A percentile compares a stretch with the other conserved stretches of the same genome.
Conservation (phyloP, 1,140 invertebrate species). For the Xylocopa sonorina region DNA sequence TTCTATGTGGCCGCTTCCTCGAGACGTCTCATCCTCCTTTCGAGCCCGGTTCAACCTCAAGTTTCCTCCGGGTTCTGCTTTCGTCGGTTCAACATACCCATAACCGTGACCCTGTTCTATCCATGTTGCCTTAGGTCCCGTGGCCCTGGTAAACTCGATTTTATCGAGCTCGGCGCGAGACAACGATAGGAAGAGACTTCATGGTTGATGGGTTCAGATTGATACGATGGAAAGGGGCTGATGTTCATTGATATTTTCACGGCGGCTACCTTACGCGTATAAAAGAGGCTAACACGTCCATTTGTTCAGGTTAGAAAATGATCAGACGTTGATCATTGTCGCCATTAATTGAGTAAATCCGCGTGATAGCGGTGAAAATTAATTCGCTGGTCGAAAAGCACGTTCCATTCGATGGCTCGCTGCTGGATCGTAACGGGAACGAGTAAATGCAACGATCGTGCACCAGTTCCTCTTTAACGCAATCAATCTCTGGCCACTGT, state of each 20-base stretch:
- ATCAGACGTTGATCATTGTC: background rate
- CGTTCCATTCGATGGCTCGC: background rate
- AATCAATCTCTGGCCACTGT: slow-evolving; percentile 39
- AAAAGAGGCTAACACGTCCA: too few species aligned
- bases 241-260: slow-evolving; percentile 30
- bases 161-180: background rate
- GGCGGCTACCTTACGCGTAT: background rate
- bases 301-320: background rate
- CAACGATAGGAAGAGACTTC: background rate
- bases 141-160: background rate
- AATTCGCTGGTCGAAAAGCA: slow-evolving; percentile 2
- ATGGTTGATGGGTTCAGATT: background rate
- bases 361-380: background rate
- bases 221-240: background rate
- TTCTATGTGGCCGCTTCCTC: slow-evolving; percentile 21
- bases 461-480: slow-evolving; percentile 48
- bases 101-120: slow-evolving; percentile 12
- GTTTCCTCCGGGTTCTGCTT: background rate
- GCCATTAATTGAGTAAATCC: background rate
- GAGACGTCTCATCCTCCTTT: slow-evolving; percentile 18
- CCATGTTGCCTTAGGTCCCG: background rate
- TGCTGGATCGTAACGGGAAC: slow-evolving; percentile 12
- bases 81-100: background rate
- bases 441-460: slow-evolving; percentile 1
- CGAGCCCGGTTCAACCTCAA: background rate